Evolutionary conservation across 2,113 vertebrate genomes (phyloP).

Genomic region (Vulpes ferrilata): DNA sequence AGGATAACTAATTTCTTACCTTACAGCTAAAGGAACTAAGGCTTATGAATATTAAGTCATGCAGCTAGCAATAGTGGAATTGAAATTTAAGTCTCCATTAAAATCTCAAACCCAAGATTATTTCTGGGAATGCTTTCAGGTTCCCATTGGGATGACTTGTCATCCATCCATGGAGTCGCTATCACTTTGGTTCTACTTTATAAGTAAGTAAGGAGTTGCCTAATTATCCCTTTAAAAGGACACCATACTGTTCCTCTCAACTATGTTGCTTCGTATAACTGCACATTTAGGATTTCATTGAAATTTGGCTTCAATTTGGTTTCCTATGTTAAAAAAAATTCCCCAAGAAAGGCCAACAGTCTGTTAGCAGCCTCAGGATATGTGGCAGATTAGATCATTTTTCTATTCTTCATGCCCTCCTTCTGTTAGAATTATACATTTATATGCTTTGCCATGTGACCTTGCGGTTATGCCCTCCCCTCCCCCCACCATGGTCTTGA

Average conservation of each 20-base stretch:
- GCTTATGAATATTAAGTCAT: not conserved
- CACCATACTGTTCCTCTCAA: not conserved
- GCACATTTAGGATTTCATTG: not conserved
- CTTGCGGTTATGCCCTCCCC: not conserved
- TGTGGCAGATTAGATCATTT: not conserved
- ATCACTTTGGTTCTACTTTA: not conserved
- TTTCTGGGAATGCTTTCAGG: not conserved
- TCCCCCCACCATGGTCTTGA: not conserved
- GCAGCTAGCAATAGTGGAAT: not conserved
- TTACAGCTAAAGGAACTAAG: not conserved
- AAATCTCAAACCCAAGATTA: not conserved
- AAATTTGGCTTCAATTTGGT: not conserved
- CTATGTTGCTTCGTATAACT: not conserved
- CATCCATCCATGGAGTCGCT: not conserved
- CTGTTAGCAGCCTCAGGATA: not conserved
- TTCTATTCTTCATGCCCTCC: not conserved
- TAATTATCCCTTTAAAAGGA: not conserved
- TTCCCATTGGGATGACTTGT: not conserved
- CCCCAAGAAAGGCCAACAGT: not conserved
- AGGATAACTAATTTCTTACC: not conserved
- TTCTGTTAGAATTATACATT: not conserved
- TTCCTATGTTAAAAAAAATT: not conserved
- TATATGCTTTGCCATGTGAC: not conserved
- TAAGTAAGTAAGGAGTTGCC: not conserved
- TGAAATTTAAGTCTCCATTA: constrained; percentile 12